phyloP scores from a whole-genome alignment of 2,797 vertebrate genomes.

The Channa striata region DNA sequence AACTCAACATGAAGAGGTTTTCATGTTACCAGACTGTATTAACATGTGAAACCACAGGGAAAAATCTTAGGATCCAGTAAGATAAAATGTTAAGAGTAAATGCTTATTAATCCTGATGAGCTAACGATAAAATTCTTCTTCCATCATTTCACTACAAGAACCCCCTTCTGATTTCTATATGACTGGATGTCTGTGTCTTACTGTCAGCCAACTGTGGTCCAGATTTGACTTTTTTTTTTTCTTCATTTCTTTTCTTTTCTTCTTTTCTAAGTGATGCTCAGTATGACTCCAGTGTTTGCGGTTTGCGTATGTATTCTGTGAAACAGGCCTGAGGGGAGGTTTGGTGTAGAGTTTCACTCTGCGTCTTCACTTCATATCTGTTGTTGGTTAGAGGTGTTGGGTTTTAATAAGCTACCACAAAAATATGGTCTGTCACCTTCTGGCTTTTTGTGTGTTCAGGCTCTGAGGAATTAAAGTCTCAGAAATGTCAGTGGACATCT shows the following conservation, averaged over 20 bases:
- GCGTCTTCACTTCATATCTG: conserved; percentile 33
- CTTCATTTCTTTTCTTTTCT: neutral
- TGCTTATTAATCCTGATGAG: conserved; percentile 8
- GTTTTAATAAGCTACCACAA: conserved; percentile 58
- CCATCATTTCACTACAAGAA: neutral
- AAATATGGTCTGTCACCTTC: conserved; percentile 52
- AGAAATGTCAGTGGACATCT: conserved; percentile 22
- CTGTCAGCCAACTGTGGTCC: conserved; percentile 11
- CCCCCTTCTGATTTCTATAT: conserved; percentile 21
- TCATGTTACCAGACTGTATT: neutral
- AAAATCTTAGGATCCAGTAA: neutral
- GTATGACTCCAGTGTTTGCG: conserved; percentile 41
- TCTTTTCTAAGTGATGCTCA: conserved; percentile 8
- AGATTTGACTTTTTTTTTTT: conserved; percentile 21
- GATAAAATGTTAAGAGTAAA: neutral
- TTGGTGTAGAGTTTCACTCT: conserved; percentile 41
- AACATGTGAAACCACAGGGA: neutral
- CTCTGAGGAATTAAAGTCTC: conserved; percentile 42
- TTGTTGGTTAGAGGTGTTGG: conserved; percentile 58
- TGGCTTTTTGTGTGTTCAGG: conserved; percentile 31
- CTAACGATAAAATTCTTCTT: neutral
- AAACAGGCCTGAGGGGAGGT: conserved; percentile 45
- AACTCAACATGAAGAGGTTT: too few species aligned
- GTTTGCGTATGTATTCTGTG: conserved; percentile 29
- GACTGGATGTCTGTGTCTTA: conserved; percentile 5